Conservation (phyloP, 2,797 vertebrate species). For the Hydrophis major region DNA sequence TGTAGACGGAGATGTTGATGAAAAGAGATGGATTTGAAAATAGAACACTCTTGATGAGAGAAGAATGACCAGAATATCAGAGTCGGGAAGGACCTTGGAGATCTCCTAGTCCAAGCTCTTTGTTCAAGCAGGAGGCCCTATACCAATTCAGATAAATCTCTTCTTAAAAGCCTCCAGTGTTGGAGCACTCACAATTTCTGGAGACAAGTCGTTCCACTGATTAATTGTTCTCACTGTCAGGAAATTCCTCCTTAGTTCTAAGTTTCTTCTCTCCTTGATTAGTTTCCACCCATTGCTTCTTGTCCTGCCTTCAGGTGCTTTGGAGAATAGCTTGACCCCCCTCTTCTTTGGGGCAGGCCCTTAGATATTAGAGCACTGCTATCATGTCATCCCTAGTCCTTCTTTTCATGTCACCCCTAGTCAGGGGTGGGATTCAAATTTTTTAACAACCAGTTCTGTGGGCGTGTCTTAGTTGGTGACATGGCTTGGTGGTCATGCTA, state of each 20-base stretch:
- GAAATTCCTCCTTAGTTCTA: too few relatives aligned
- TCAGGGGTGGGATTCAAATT: background rate
- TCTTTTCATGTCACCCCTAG: background rate
- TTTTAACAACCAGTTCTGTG: too few relatives aligned
- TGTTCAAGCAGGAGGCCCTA: too few relatives aligned
- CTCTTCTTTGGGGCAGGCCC: background rate
- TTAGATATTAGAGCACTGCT: background rate
- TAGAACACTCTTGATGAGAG: background rate
- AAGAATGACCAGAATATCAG: background rate
- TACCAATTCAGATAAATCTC: too few relatives aligned
- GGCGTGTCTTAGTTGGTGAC: too few relatives aligned
- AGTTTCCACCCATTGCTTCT: background rate
- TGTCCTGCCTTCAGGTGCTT: background rate
- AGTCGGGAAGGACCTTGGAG: background rate
- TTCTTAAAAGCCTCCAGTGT: too few relatives aligned
- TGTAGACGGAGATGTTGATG: background rate
- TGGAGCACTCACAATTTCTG: too few relatives aligned
- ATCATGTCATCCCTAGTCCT: background rate
- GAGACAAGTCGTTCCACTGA: too few relatives aligned
- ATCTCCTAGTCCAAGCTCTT: background rate
- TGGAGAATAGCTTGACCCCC: background rate
- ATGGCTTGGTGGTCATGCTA: too few relatives aligned
- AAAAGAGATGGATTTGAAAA: background rate
- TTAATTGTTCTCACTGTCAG: too few relatives aligned
- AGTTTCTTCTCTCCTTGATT: background rate